Evolutionary conservation across 2,113 vertebrate genomes (phyloP).

Genomic region (Pituophis catenifer): DNA sequence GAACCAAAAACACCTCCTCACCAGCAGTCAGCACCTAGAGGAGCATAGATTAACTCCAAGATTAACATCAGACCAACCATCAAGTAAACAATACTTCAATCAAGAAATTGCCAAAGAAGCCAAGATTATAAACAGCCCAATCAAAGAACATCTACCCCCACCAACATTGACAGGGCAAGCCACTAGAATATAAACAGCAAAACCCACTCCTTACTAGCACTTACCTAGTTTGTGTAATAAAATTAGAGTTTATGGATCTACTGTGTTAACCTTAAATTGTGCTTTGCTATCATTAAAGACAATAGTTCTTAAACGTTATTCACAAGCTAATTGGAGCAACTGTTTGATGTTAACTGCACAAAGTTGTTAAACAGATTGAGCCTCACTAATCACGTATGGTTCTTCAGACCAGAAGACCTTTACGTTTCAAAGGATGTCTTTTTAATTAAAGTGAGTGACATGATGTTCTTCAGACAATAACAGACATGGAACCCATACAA

Average conservation of each 20-base stretch:
- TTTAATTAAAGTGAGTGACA: neutral
- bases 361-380: neutral
- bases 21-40: neutral
- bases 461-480: neutral
- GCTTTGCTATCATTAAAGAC: neutral
- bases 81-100: neutral
- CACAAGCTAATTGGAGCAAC: rapidly evolving
- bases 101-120: neutral
- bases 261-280: neutral
- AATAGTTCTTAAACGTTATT: neutral
- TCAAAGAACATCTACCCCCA: neutral
- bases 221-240: neutral
- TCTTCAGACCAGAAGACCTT: neutral
- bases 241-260: neutral
- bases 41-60: neutral
- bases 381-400: neutral
- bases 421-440: neutral
- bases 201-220: neutral
- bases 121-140: neutral
- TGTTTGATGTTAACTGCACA: rapidly evolving
- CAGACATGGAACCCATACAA: neutral
- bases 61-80: neutral
- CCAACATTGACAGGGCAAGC: neutral
- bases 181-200: neutral
- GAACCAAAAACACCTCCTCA: neutral